Base-by-base conservation (phyloP, 1,140 invertebrate species). In the Tetragonula clypearis region DNA sequence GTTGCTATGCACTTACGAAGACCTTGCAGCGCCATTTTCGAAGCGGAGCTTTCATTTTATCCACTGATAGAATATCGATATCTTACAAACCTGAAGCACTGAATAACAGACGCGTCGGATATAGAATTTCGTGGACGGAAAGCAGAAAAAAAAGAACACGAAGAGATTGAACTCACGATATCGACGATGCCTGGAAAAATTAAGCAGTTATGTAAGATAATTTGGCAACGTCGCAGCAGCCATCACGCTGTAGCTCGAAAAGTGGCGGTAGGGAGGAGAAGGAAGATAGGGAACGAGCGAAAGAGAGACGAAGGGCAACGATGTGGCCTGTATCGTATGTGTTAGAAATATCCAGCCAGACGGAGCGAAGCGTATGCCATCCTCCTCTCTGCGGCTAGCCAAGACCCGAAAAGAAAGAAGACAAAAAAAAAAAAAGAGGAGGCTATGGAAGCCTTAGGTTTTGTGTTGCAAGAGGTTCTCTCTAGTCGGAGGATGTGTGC, bases 171-270 rank as follows among this genome's bases (percentile, higher is more conserved):
- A 15, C 17, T 8, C 0, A 1, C 12, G 4, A 0, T 19, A 11
- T 49, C 53, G 58, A n/a, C 3, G n/a, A 3, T 6, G 49, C 26
- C 41, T 60, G 65, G 68, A 78, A 86, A 84, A 92, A 93, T 92
- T 90, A 91, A 92, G 89, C 86, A 79, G 90, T 92, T 89, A 86
- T 68, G 87, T 89, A 93, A 92, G 86, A 93, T 94, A 93, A 93
- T 94, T 93, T 94, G 94, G 94, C 93, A 94, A 94, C 94, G 92
- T 90, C 90, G 94, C 91, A 91, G 86, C 91, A 55, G 92, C 91
- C 93, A 92, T 93, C 88, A 88, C 69, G 79, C 69, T 85, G 84
- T 71, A 58, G 81, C 75, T n/a, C 79, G 66, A 74, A 79, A 82
- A 82, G 84, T 58, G 26, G 21, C 9, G 66, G 14, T 4, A 6